Percentiles rank a stretch among this genome's conserved stretches.
phyloP scores from a whole-genome alignment of 2,888 invertebrate genomes.

The Eustalomyia histrio region DNA sequence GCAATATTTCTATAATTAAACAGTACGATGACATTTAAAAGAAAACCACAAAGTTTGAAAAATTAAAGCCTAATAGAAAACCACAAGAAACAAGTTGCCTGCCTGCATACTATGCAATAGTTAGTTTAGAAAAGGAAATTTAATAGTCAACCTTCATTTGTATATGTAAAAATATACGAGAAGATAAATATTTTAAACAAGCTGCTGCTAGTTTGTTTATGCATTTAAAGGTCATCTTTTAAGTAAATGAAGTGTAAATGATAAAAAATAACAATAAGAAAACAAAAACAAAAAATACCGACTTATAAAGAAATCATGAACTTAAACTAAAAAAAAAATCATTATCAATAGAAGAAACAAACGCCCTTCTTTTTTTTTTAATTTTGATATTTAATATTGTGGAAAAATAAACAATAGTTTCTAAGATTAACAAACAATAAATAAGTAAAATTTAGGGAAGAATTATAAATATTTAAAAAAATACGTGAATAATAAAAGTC shows the following conservation, averaged over 20 bases:
- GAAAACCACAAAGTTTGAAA: constrained; percentile 25
- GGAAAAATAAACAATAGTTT: background rate
- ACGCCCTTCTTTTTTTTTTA: constrained; percentile 44
- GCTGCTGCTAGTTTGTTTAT: constrained; percentile 19
- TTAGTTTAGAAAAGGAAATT: constrained; percentile 13
- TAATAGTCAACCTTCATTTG: background rate
- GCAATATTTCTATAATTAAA: background rate
- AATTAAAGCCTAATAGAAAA: background rate
- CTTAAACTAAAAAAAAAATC: constrained; percentile 4
- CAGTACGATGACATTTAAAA: background rate
- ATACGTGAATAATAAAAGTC: background rate
- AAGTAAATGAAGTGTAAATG: background rate
- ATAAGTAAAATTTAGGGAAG: background rate
- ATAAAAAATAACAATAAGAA: background rate
- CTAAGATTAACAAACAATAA: background rate
- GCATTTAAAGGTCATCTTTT: constrained; percentile 7
- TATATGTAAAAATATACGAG: background rate
- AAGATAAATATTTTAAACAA: background rate
- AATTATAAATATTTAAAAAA: background rate
- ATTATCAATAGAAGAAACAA: constrained; percentile 4
- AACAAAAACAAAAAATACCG: background rate
- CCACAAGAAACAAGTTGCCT: constrained; percentile 25
- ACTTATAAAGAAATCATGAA: background rate
- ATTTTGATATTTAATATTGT: constrained; percentile 18
- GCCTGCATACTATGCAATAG: background rate